phyloP scores from a whole-genome alignment of 2,113 vertebrate species.

The Rhea americana region DNA sequence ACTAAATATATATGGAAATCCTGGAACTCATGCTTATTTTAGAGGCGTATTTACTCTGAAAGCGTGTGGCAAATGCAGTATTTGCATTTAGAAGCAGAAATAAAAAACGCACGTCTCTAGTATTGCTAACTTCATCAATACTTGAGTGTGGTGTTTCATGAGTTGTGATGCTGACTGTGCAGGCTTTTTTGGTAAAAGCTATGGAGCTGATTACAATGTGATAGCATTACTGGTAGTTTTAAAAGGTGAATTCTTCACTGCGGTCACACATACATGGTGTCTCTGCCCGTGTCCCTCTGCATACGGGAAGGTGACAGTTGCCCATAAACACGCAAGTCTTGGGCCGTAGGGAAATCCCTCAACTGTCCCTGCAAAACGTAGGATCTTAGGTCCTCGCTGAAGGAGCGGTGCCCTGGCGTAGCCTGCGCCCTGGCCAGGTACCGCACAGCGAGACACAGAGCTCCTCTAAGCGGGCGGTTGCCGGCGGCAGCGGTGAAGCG shows the following conservation, averaged over 20 bases:
- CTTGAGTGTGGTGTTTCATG: neutral
- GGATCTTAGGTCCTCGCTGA: neutral
- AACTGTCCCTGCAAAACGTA: neutral
- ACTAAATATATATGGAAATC: neutral
- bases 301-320: too few relatives aligned
- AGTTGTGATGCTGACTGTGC: neutral
- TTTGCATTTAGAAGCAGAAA: neutral
- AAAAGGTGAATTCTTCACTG: neutral
- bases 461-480: neutral
- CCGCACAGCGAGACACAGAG: neutral
- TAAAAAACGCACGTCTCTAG: neutral
- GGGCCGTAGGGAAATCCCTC: neutral
- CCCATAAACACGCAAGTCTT: too few relatives aligned
- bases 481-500: neutral
- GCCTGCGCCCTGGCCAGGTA: rapidly evolving
- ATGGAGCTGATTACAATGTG: neutral
- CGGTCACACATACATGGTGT: rapidly evolving
- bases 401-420: rapidly evolving
- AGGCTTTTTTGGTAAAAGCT: neutral
- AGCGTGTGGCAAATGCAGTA: rapidly evolving
- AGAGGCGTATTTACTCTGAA: neutral
- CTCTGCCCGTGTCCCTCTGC: neutral
- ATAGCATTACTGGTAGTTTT: neutral
- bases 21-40: neutral
- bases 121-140: neutral